phyloP scores from a whole-genome alignment of 2,888 invertebrate species.

The Anoncus sp. region DNA sequence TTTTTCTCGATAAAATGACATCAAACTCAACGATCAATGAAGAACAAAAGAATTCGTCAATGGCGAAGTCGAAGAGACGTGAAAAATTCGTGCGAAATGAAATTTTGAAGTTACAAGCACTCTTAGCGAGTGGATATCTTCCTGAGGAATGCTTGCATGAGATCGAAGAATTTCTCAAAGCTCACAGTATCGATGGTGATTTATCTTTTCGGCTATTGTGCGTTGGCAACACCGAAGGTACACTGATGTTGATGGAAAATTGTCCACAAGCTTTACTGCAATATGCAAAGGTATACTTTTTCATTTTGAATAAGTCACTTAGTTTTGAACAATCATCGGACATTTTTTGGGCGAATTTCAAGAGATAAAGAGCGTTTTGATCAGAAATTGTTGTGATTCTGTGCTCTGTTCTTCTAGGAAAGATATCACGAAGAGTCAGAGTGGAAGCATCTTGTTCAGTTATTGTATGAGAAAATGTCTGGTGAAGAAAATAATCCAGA shows the following conservation, averaged over 20 bases:
- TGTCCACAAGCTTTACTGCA: constrained; percentile 87
- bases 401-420: constrained; percentile 71
- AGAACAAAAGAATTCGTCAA: constrained; percentile 51
- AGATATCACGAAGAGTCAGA: constrained; percentile 80
- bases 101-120: constrained; percentile 84
- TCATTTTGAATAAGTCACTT: neutral
- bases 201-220: constrained; percentile 84
- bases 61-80: constrained; percentile 64
- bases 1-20: constrained; percentile 84
- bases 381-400: constrained; percentile 24
- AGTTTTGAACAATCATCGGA: neutral
- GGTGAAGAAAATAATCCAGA: constrained; percentile 72
- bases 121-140: constrained; percentile 85
- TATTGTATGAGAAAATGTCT: constrained; percentile 77
- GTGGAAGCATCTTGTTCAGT: constrained; percentile 80
- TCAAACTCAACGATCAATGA: constrained; percentile 79
- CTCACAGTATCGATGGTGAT: constrained; percentile 84
- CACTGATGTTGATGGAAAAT: constrained; percentile 85
- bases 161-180: constrained; percentile 86
- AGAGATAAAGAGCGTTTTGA: neutral
- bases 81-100: constrained; percentile 70
- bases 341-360: neutral
- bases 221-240: constrained; percentile 83
- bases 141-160: constrained; percentile 86
- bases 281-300: constrained; percentile 89